Evolutionary conservation across 2,113 vertebrate species (phyloP).

Genomic region (Megaceryle torquata): DNA sequence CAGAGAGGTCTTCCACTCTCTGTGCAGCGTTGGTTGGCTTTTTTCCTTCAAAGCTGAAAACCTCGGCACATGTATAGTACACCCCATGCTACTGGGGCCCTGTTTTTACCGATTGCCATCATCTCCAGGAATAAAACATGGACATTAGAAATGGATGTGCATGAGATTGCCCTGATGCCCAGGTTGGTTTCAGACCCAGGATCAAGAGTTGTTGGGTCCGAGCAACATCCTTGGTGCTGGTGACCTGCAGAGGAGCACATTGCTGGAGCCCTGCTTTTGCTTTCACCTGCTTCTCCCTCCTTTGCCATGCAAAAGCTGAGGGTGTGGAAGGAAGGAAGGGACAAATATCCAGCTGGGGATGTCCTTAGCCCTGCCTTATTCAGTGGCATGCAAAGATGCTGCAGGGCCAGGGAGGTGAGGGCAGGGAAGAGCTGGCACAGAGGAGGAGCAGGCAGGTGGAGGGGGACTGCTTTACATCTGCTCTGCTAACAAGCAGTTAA

Average conservation of each 20-base stretch:
- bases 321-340: not conserved
- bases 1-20: not conserved
- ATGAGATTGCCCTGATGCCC: not conserved
- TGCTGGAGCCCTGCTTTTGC: not conserved
- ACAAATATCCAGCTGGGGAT: not conserved
- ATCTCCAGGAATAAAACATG: not conserved
- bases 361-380: not conserved
- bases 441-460: not conserved
- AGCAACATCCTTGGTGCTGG: fast-evolving
- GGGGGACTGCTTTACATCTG: not conserved
- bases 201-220: not conserved
- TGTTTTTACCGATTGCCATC: fast-evolving
- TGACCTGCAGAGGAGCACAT: fast-evolving
- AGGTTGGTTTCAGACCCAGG: not conserved
- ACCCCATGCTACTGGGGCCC: not conserved
- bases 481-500: not conserved
- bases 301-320: not conserved
- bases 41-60: not conserved
- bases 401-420: not conserved
- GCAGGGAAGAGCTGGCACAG: not conserved
- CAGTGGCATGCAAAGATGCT: not conserved
- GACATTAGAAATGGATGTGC: not conserved
- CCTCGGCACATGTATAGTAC: fast-evolving
- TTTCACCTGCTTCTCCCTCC: not conserved
- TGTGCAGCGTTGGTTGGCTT: not conserved